Percentiles rank a stretch among this genome's conserved stretches.
phyloP scores from a whole-genome alignment of 2,888 invertebrate genomes.

The Melolontha melolontha region DNA sequence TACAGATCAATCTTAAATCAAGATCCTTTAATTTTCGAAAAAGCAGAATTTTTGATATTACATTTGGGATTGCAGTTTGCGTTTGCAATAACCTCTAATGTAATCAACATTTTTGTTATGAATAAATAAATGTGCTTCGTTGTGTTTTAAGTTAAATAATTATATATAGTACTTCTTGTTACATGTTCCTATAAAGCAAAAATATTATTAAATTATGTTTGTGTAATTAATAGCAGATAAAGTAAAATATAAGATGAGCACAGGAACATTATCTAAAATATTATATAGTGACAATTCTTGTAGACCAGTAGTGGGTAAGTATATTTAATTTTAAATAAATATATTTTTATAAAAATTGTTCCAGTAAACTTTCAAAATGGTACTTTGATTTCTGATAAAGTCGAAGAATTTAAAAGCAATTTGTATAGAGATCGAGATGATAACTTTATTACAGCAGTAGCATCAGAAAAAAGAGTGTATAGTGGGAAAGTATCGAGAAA shows the following conservation, averaged over 20 bases:
- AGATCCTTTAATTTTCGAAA: too few relatives aligned
- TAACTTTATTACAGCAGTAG: conserved; percentile 51
- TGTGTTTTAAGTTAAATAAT: too few relatives aligned
- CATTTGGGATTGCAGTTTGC: too few relatives aligned
- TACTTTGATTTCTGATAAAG: conserved; percentile 50
- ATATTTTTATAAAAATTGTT: conserved; percentile 39
- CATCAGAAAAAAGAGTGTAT: conserved; percentile 55
- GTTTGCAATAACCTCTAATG: too few relatives aligned
- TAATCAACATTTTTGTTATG: too few relatives aligned
- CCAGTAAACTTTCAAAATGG: conserved; percentile 58
- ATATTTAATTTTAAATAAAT: conserved; percentile 4
- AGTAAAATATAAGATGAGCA: conserved; percentile 6
- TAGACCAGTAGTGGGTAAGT: conserved; percentile 50
- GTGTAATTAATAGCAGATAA: too few relatives aligned
- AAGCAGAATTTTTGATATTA: too few relatives aligned
- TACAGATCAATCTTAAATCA: too few relatives aligned
- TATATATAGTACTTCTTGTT: too few relatives aligned
- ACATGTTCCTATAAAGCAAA: too few relatives aligned
- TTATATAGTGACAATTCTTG: conserved; percentile 37
- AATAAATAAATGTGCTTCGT: too few relatives aligned
- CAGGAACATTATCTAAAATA: conserved; percentile 29
- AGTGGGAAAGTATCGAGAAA: conserved; percentile 51
- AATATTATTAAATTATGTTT: too few relatives aligned
- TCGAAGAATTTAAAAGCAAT: conserved; percentile 50
- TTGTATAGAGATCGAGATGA: conserved; percentile 50